Base-by-base conservation (phyloP, 1,140 invertebrate species). In the Wiebesia pumilae region DNA sequence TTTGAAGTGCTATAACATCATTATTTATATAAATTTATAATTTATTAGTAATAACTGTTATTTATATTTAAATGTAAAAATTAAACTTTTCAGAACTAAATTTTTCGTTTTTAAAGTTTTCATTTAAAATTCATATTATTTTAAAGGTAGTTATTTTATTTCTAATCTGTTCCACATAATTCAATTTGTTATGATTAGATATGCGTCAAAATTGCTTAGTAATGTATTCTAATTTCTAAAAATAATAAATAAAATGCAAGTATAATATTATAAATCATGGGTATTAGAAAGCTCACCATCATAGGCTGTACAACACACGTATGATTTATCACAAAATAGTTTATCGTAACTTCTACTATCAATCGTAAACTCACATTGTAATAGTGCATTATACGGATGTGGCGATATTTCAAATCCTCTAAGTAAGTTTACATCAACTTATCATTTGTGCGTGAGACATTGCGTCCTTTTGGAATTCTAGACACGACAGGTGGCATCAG, bases 401-500 rank as follows among this genome's bases (percentile, higher is more conserved):
- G 54, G 38, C 67, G 38, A 73, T 82, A 47, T 69, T 81, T 65
- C 79, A 62, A 62, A 43, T n/a, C 35, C 12, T 3, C 12, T 9
- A 14, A 12, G 62, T 19, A 33, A 43, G 38, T 27, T 38, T 47
- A 38, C 30, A 27, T 14, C n/a, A 12, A 1, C 27, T 47, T 51
- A 69, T 82, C 81, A 14, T 7, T 82, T 51, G 6, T 40, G 30
- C 30, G 54, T 24, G 38, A 21, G n/a, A 43, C 35, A 19, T 12
- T 7, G n/a, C 3, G 1, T 35, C 40, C 43, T 47, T n/a, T n/a
- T 21, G 40, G 75, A 77, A 51, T 77, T 27, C 51, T 30, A 38
- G 27, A 16, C 51, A 21, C 54, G 54, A 78, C 82, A 65, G 73
- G 82, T 84, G 82, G 73, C 82, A 54, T 77, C 82, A 38, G 78